Percentiles rank a stretch among this genome's conserved stretches.
phyloP scores from a whole-genome alignment of 2,113 vertebrate genomes.

The Cairina moschata region DNA sequence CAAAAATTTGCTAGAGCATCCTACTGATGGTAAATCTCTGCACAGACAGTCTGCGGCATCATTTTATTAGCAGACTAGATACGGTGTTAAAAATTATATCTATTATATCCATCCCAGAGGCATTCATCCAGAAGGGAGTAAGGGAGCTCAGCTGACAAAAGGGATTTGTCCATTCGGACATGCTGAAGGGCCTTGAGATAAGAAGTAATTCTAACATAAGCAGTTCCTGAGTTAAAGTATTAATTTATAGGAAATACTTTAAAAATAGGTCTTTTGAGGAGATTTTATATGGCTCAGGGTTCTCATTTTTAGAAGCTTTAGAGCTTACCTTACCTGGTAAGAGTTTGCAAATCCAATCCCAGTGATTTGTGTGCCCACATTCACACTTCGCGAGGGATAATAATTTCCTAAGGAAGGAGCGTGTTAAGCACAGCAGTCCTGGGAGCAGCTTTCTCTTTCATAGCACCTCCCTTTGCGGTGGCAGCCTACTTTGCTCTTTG shows the following conservation, averaged over 20 bases:
- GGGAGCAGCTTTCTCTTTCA: not conserved
- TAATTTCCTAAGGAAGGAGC: not conserved
- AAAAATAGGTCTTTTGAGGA: constrained; percentile 43
- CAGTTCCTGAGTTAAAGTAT: constrained; percentile 55
- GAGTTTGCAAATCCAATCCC: constrained; percentile 12
- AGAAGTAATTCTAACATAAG: constrained; percentile 56
- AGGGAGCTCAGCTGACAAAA: constrained; percentile 70
- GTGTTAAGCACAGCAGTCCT: not conserved
- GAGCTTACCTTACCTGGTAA: constrained; percentile 14
- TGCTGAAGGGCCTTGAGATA: constrained; percentile 59
- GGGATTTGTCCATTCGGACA: constrained; percentile 64
- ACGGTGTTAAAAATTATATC: constrained; percentile 49
- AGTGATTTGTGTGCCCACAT: not conserved
- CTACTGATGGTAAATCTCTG: constrained; percentile 41
- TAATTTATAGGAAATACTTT: constrained; percentile 59
- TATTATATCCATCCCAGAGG: constrained; percentile 58
- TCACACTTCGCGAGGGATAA: not conserved
- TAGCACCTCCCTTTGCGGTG: not conserved
- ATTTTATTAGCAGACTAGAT: constrained; percentile 55
- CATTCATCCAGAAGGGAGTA: constrained; percentile 52
- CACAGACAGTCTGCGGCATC: constrained; percentile 12
- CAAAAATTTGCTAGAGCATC: not conserved
- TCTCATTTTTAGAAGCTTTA: constrained; percentile 44
- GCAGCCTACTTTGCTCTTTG: not conserved
- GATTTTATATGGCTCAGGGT: constrained; percentile 28